Percentiles rank a stretch among this genome's conserved stretches.
These are phyloP conservation scores for Aethes cnicana DNA, from an alignment of 2,888 invertebrate species.

Conservation along the genomic window DNA sequence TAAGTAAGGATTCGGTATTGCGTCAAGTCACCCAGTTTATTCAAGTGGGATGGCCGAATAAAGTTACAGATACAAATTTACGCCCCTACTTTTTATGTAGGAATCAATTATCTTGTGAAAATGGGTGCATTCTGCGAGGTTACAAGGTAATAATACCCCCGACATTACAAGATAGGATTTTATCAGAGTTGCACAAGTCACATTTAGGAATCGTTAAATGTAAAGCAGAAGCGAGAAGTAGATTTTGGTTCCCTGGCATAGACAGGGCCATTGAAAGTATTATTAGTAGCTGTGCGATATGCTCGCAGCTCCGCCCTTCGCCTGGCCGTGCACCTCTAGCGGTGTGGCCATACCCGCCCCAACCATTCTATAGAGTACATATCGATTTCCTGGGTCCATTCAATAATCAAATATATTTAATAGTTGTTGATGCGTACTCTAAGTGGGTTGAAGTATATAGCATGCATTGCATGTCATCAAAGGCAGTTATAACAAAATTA, in stretches of 20 bases:
- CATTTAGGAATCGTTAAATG: slow-evolving; percentile 26
- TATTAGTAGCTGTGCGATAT: slow-evolving; percentile 22
- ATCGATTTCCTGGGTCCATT: slow-evolving; percentile 35
- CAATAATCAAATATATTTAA: slow-evolving; percentile 26
- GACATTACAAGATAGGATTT: not conserved
- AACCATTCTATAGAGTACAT: slow-evolving; percentile 29
- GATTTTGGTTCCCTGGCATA: slow-evolving; percentile 33
- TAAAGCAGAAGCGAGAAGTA: slow-evolving; percentile 14
- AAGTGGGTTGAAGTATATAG: slow-evolving; percentile 36
- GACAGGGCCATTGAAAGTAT: slow-evolving; percentile 25
- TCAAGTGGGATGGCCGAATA: slow-evolving; percentile 30
- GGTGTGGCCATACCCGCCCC: slow-evolving; percentile 26
- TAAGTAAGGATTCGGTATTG: slow-evolving; percentile 22
- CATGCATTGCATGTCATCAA: not conserved
- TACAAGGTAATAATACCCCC: slow-evolving; percentile 32
- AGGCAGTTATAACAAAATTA: slow-evolving; percentile 8
- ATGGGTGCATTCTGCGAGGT: slow-evolving; percentile 30
- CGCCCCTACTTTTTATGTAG: slow-evolving; percentile 30
- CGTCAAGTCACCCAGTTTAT: slow-evolving; percentile 22
- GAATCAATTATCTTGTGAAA: slow-evolving; percentile 27
- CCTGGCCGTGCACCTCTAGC: slow-evolving; percentile 32
- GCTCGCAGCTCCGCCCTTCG: slow-evolving; percentile 24
- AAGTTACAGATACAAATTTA: slow-evolving; percentile 18
- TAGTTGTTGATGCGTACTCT: slow-evolving; percentile 34
- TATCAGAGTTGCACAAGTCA: slow-evolving; percentile 14